A percentile compares a stretch with the other conserved stretches of the same genome.
Conservation (phyloP, 2,113 vertebrate genomes). For the Dasypus novemcinctus region DNA sequence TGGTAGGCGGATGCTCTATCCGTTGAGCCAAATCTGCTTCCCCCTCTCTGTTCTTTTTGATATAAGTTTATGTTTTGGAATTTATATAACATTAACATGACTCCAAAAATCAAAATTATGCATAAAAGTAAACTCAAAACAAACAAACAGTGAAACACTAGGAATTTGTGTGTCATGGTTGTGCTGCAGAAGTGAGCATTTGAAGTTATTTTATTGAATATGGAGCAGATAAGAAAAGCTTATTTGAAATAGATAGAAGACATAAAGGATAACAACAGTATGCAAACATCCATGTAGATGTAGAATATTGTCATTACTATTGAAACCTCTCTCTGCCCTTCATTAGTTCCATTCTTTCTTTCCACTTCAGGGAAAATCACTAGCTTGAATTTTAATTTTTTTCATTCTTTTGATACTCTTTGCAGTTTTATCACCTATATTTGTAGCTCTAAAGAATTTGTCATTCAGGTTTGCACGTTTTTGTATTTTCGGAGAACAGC, state of each 20-base stretch:
- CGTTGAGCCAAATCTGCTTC: too few relatives aligned
- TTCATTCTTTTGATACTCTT: neutral
- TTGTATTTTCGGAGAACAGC: neutral
- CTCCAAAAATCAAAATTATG: neutral
- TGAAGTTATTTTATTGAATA: neutral
- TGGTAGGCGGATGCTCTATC: too few relatives aligned
- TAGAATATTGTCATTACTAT: neutral
- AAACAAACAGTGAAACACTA: neutral
- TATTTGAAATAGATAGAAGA: neutral
- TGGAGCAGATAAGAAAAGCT: neutral
- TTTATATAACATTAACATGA: neutral
- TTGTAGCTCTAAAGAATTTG: neutral
- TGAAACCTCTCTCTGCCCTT: neutral
- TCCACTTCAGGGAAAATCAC: neutral
- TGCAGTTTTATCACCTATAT: neutral
- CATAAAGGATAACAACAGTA: neutral
- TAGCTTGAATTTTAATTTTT: neutral
- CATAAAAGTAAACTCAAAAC: neutral
- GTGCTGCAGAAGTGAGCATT: neutral
- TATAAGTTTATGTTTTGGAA: neutral
- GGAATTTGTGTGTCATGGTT: neutral
- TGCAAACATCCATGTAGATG: neutral
- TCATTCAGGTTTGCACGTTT: neutral
- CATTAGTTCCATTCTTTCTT: neutral
- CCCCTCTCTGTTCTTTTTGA: neutral